phyloP scores from a whole-genome alignment of 2,888 invertebrate genomes.

The Cerceris rybyensis region DNA sequence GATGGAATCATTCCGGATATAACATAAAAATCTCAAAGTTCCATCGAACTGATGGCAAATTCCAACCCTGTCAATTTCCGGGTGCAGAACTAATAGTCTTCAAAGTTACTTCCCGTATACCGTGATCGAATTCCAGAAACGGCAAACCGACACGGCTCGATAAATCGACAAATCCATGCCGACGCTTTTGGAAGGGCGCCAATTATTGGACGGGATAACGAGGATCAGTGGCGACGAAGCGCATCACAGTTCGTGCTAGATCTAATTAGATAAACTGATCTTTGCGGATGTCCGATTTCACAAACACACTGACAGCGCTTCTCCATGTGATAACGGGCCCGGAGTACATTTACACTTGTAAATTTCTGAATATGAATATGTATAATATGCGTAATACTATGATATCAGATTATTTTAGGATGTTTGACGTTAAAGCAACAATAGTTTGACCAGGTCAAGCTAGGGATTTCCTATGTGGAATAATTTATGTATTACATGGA shows the following conservation, averaged over 20 bases:
- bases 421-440: no score
- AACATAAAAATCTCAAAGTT: not conserved
- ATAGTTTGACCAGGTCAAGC: no score
- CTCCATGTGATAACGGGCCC: not conserved
- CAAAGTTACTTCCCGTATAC: conserved; percentile 44
- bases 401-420: no score
- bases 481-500: no score
- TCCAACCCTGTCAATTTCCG: conserved; percentile 36
- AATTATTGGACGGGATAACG: conserved; percentile 69
- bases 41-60: not conserved
- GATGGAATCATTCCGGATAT: not conserved
- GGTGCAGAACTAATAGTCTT: conserved; percentile 41
- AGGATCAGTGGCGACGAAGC: conserved; percentile 65
- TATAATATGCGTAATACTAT: no score
- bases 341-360: no score
- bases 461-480: no score
- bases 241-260: conserved; percentile 43
- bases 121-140: conserved; percentile 58
- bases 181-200: conserved; percentile 64
- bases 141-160: conserved; percentile 53
- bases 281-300: conserved; percentile 51
- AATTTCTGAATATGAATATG: no score
- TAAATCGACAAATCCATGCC: conserved; percentile 61
- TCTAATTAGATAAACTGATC: conserved; percentile 68
- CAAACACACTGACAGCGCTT: conserved; percentile 20